Conservation (phyloP, 2,888 invertebrate species). For the Andrena hattorfiana region DNA sequence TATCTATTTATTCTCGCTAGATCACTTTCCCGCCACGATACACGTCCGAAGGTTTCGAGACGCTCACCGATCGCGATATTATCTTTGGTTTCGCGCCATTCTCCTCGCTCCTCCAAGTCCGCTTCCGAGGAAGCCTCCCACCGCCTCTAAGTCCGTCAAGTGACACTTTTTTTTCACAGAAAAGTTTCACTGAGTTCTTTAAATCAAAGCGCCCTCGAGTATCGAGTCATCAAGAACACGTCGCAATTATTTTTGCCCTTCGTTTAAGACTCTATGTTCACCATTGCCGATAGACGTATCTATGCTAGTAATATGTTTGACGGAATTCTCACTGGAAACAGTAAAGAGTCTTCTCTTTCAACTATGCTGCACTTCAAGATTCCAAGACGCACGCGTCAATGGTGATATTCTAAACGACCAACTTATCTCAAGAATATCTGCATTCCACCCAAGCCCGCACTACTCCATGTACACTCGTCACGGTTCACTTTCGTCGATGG, state of each 20-base stretch:
- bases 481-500: neutral
- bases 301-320: slow-evolving; percentile 9
- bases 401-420: neutral
- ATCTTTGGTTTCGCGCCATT: slow-evolving; percentile 63
- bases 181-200: neutral
- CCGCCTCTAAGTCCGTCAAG: neutral
- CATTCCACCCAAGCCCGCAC: neutral
- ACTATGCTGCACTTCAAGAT: neutral
- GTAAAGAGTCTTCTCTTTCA: neutral
- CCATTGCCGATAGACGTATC: neutral
- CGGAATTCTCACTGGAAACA: neutral
- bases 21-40: slow-evolving; percentile 16
- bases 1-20: slow-evolving; percentile 43
- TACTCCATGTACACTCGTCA: neutral
- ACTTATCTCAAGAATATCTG: neutral
- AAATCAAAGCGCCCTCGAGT: neutral
- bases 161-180: slow-evolving; percentile 4
- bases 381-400: neutral
- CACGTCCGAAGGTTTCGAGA: neutral
- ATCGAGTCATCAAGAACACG: neutral
- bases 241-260: neutral
- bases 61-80: slow-evolving; percentile 24
- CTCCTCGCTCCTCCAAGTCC: neutral
- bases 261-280: neutral
- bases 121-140: neutral